Percentiles rank a stretch among this genome's conserved stretches.
phyloP scores from a whole-genome alignment of 2,113 vertebrate species.

The Sinocyclocheilus rhinocerous region DNA sequence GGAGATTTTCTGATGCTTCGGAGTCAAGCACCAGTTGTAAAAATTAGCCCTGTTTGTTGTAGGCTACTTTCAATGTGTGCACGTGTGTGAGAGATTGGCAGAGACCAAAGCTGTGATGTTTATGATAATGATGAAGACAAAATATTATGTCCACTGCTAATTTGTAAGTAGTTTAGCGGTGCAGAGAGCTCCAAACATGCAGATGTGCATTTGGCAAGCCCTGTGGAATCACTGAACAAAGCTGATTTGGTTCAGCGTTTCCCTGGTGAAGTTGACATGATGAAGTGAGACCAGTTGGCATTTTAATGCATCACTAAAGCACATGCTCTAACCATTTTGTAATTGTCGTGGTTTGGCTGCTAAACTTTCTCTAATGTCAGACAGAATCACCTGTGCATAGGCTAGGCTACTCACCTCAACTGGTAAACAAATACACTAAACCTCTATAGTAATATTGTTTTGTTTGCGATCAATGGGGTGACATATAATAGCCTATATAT shows the following conservation, averaged over 20 bases:
- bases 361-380: not conserved
- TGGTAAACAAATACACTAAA: not conserved
- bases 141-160: constrained; percentile 34
- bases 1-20: not conserved
- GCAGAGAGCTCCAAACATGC: constrained; percentile 27
- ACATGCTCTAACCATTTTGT: not conserved
- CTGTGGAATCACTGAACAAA: constrained; percentile 29
- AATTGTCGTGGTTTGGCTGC: not conserved
- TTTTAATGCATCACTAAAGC: not conserved
- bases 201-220: constrained; percentile 28
- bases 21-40: not conserved
- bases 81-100: constrained; percentile 19
- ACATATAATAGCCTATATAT: not conserved
- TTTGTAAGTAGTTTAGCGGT: constrained; percentile 45
- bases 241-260: constrained; percentile 30
- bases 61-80: not conserved
- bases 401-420: not conserved
- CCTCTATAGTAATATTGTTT: not conserved
- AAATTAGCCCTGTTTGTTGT: constrained; percentile 47
- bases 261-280: not conserved
- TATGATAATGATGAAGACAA: constrained; percentile 27
- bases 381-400: not conserved
- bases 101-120: constrained; percentile 20
- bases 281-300: constrained; percentile 1
- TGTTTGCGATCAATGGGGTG: not conserved